Conservation (phyloP, 2,888 invertebrate genomes). For the Stenodera caucasica region DNA sequence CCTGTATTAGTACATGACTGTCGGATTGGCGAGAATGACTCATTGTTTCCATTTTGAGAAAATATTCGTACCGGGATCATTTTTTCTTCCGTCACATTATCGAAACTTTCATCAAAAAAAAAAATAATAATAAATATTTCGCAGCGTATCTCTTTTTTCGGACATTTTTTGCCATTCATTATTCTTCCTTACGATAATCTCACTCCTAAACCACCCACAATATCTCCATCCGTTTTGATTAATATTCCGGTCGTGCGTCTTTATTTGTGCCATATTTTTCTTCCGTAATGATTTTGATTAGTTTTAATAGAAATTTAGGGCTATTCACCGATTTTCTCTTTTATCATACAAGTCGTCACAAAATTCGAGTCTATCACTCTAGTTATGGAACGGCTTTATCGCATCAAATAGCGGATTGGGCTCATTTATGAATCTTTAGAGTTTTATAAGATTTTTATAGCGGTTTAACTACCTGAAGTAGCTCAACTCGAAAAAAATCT, state of each 20-base stretch:
- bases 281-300: neutral
- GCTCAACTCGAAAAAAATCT: too few species aligned
- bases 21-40: conserved; percentile 20
- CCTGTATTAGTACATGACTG: conserved; percentile 29
- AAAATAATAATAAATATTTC: too few species aligned
- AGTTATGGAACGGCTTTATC: too few species aligned
- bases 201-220: neutral
- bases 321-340: too few species aligned
- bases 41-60: conserved; percentile 26
- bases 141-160: too few species aligned
- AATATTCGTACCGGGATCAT: conserved; percentile 10
- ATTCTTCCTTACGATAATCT: neutral
- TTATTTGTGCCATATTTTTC: neutral
- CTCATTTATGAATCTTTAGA: too few species aligned
- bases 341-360: too few species aligned
- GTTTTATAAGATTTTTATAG: too few species aligned
- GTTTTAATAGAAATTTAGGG: neutral
- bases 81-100: neutral
- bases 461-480: too few species aligned
- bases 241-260: neutral
- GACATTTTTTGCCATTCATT: neutral
- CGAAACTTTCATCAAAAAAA: conserved; percentile 13
- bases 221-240: neutral
- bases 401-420: too few species aligned
- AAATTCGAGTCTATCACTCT: too few species aligned